Evolutionary conservation across 2,797 vertebrate genomes (phyloP), one percentile per base, ranked within the genome.

Genomic region (Toxotes lorentzi): DNA sequence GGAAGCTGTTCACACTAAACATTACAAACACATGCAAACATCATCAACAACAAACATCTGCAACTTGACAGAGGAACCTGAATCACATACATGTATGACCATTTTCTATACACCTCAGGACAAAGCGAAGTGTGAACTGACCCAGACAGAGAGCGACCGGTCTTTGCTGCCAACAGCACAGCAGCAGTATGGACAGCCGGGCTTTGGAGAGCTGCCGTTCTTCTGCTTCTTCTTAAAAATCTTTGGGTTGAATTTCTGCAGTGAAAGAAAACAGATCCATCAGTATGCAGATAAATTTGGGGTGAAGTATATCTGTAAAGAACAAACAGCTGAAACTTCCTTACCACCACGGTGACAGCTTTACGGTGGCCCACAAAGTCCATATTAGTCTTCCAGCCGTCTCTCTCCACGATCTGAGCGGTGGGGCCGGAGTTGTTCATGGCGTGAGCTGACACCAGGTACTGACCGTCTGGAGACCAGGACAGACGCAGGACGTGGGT

Each of bases 401-500:
- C 97, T 4, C 98, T 91, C 87, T 99, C 98, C 16, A 99, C 98
- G 82, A 99, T 99, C 94, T 99, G 98, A 40, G 98, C 98, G 0
- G 98, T 99, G 58, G 98, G 98, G 19, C 98, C 98, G 0, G 98
- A 99, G 93, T 99, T 99, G 92, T 99, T 99, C 98, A 99, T 99
- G 81, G 98, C 98, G 23, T 99, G 98, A 76, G 98, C 98, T 14
- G 98, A 99, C n/a, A 99, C 98, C 63, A 99, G 93, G 66, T 99
- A 99, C 94, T 99, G 98, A 41, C 98, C 98, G 8, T 99, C 98
- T 0, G 98, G 98, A 4, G 98, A 99, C 98, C 98, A 99, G 92
- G 98, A 99, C 70, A 99, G 96, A 48, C 98, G 96, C 54, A 99
- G 90, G 45, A 99, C 98, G 0, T 99, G 98, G 4, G 98, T 99